Conservation (phyloP, 2,888 invertebrate species). For the Synanthedon andrenaeformis region DNA sequence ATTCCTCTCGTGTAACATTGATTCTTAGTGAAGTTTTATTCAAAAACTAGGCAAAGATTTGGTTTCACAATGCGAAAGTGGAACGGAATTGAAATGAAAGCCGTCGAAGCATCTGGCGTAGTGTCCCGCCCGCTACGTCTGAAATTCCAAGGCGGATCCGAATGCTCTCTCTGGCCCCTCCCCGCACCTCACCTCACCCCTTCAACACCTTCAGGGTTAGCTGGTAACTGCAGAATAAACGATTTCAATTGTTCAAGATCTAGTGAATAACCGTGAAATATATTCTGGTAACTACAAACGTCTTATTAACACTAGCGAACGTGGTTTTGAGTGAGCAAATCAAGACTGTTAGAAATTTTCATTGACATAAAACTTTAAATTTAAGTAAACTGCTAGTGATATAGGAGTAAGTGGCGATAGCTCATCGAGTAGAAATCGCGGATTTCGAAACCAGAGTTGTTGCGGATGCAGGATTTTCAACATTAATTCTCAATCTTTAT, state of each 20-base stretch:
- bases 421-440: too few relatives aligned
- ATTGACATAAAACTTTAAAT: too few relatives aligned
- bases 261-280: background rate
- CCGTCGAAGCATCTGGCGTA: slow-evolving; percentile 7
- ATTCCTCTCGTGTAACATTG: too few relatives aligned
- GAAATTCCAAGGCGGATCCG: slow-evolving; percentile 7
- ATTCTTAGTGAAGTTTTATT: too few relatives aligned
- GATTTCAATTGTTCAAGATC: background rate
- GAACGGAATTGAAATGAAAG: slow-evolving; percentile 2
- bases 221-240: background rate
- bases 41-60: background rate
- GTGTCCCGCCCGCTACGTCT: slow-evolving; percentile 6
- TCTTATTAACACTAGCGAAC: background rate
- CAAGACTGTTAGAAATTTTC: too few relatives aligned
- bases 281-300: background rate
- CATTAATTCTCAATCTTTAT: too few relatives aligned
- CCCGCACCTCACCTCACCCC: background rate
- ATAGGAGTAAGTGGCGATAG: too few relatives aligned
- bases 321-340: too few relatives aligned
- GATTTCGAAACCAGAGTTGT: too few relatives aligned
- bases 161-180: slow-evolving; percentile 5
- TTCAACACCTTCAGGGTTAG: background rate
- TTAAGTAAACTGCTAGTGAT: too few relatives aligned
- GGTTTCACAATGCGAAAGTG: slow-evolving; percentile 2
- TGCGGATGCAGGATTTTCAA: too few relatives aligned